Evolutionary conservation across 2,113 vertebrate species (phyloP).

Genomic region (Mellivora capensis): DNA sequence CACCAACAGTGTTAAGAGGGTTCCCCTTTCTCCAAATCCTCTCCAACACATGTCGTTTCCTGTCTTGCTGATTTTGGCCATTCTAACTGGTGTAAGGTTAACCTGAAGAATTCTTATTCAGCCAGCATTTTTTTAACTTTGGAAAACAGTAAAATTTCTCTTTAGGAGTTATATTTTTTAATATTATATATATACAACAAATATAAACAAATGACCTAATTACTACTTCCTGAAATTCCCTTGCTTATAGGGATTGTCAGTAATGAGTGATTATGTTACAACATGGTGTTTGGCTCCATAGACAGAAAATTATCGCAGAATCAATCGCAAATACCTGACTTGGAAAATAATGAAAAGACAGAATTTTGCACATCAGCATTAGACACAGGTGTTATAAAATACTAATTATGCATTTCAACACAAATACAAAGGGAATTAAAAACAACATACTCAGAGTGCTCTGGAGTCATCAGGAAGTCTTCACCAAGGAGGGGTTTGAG

Average conservation of each 20-base stretch:
- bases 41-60: no score
- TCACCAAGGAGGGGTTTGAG: background rate
- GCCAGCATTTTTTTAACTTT: background rate
- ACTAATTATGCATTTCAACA: background rate
- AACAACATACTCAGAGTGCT: background rate
- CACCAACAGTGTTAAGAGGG: no score
- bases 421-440: background rate
- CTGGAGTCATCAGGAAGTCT: background rate
- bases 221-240: background rate
- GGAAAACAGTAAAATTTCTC: background rate
- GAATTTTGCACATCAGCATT: background rate
- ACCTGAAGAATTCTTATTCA: background rate
- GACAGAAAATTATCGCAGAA: background rate
- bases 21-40: no score
- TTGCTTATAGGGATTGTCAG: background rate
- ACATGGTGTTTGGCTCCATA: background rate
- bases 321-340: background rate
- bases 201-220: background rate
- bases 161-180: background rate
- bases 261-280: background rate
- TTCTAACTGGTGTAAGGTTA: no score
- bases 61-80: no score
- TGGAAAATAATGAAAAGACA: background rate
- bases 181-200: background rate
- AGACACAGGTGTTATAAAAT: slow-evolving; percentile 13